Percentiles rank a stretch among this genome's conserved stretches.
phyloP scores from a whole-genome alignment of 2,797 vertebrate species.

The Pseudochirops corinnae region DNA sequence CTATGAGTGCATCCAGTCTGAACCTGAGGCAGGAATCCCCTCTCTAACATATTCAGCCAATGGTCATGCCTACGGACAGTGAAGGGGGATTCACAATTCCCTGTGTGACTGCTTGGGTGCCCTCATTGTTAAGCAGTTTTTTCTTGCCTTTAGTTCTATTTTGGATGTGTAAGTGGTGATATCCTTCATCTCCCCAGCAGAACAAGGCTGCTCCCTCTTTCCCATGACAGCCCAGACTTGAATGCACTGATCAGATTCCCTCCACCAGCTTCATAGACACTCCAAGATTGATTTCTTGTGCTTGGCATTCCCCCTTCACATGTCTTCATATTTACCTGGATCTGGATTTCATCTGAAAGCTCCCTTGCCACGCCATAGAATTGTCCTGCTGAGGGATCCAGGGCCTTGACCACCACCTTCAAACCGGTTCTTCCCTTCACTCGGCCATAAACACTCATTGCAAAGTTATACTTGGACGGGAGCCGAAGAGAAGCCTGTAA shows the following conservation, averaged over 20 bases:
- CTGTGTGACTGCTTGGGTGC: not conserved
- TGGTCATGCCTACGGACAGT: not conserved
- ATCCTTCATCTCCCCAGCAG: not conserved
- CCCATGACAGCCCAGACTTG: not conserved
- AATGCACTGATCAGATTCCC: not conserved
- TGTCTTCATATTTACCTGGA: slow-evolving; percentile 83
- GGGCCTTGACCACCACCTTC: slow-evolving; percentile 84
- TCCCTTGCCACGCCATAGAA: slow-evolving; percentile 82
- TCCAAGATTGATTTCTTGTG: not conserved
- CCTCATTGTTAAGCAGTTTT: not conserved
- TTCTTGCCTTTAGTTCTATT: not conserved
- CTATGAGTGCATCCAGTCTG: not conserved
- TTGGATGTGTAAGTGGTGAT: not conserved
- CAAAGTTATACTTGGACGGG: slow-evolving; percentile 90
- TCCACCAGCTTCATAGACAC: not conserved
- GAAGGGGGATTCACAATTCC: not conserved
- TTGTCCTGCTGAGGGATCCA: slow-evolving; percentile 85
- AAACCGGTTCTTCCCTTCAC: slow-evolving; percentile 86
- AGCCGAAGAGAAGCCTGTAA: slow-evolving; percentile 91
- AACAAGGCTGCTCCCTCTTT: not conserved
- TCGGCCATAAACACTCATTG: slow-evolving; percentile 85
- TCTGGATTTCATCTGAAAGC: slow-evolving; percentile 87
- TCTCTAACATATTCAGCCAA: not conserved
- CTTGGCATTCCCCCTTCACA: not conserved
- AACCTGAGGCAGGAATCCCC: not conserved